Conservation (phyloP, 2,888 invertebrate species). For the Rugalucina vietnamica region DNA sequence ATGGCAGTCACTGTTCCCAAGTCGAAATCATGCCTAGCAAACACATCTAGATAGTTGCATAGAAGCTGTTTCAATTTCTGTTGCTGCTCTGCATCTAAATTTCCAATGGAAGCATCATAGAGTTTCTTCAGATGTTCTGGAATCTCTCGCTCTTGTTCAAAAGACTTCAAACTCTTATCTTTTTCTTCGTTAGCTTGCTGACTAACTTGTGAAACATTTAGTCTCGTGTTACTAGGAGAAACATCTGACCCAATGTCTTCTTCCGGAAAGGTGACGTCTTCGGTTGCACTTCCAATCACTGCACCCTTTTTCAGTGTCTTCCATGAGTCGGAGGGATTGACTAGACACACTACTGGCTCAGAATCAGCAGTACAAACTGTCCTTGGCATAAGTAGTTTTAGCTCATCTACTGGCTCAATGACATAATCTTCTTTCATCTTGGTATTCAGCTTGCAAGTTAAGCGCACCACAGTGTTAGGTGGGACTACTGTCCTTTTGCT, state of each 20-base stretch:
- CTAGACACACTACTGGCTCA: conserved; percentile 16
- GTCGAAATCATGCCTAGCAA: conserved; percentile 31
- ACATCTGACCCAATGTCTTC: neutral
- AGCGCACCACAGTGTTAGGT: conserved; percentile 18
- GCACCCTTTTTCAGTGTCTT: conserved; percentile 7
- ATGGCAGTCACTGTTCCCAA: conserved; percentile 26
- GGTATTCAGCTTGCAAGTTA: conserved; percentile 7
- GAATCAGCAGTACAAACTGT: conserved; percentile 2
- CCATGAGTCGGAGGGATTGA: conserved; percentile 17
- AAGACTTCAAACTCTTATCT: too few species aligned
- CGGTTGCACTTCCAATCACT: conserved; percentile 7
- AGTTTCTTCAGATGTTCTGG: too few species aligned
- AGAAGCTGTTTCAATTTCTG: neutral
- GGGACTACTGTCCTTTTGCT: conserved; percentile 17
- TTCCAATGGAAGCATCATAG: neutral
- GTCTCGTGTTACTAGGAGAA: neutral
- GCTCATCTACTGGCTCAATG: conserved; percentile 14
- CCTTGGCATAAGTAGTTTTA: conserved; percentile 11
- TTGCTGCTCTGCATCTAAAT: neutral
- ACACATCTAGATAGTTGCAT: conserved; percentile 21
- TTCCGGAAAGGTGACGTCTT: too few species aligned
- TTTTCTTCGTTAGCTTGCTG: neutral
- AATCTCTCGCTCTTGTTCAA: too few species aligned
- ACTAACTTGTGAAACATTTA: neutral
- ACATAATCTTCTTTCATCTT: neutral